These are phyloP conservation scores for Euphydryas editha DNA, from an alignment of 2,888 invertebrate species.

Conservation along the genomic window DNA sequence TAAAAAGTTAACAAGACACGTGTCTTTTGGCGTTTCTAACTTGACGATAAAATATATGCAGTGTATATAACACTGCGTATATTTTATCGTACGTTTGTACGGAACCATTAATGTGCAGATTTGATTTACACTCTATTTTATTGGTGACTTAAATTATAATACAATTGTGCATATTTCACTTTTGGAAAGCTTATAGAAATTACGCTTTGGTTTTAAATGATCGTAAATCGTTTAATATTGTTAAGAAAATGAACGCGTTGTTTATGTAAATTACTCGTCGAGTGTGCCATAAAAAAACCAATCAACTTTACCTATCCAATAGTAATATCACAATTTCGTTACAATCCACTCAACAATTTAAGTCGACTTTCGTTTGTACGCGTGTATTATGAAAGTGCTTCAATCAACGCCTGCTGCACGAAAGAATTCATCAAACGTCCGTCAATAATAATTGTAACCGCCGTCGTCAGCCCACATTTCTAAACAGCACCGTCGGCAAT, in stretches of 20 bases:
- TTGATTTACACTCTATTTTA: not conserved
- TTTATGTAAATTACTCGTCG: conserved; percentile 1
- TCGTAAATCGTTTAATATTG: not conserved
- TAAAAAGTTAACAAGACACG: too few species aligned
- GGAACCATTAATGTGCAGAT: too few species aligned
- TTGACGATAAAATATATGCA: too few species aligned
- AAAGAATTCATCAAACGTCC: conserved; percentile 39
- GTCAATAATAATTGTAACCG: conserved; percentile 44
- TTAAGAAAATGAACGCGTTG: not conserved
- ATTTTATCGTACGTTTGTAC: too few species aligned
- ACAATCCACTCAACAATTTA: conserved; percentile 8
- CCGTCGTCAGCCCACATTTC: conserved; percentile 46
- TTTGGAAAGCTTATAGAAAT: conserved; percentile 1
- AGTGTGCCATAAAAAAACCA: not conserved
- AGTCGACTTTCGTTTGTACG: conserved; percentile 17
- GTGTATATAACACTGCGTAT: too few species aligned
- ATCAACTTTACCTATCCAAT: not conserved
- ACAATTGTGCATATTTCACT: not conserved
- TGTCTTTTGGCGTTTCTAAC: too few species aligned
- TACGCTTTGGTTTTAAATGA: not conserved
- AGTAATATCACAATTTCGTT: conserved; percentile 1
- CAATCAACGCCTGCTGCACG: conserved; percentile 31
- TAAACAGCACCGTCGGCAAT: conserved; percentile 53
- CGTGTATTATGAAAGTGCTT: conserved; percentile 32
- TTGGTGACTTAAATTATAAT: not conserved